Conservation (phyloP, 2,888 invertebrate genomes). For the Odontomyia ornata region DNA sequence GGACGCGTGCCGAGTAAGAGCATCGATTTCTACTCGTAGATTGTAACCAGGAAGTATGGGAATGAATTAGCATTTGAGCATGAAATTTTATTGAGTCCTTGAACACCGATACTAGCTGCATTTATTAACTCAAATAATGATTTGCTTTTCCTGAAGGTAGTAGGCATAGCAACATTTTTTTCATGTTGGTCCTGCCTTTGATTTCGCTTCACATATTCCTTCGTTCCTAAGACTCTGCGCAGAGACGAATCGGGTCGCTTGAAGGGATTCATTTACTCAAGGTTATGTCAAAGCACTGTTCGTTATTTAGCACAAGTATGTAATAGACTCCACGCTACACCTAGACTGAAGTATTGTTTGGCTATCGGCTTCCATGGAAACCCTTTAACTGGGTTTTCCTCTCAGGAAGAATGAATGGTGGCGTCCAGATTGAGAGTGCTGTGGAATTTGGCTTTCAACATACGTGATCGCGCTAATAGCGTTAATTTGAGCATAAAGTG, state of each 20-base stretch:
- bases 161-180: no score
- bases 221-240: no score
- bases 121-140: no score
- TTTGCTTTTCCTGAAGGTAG: no score
- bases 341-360: constrained; percentile 1
- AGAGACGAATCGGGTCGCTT: neutral
- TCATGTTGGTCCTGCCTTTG: no score
- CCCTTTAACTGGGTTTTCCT: constrained; percentile 16
- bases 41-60: no score
- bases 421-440: neutral
- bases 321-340: neutral
- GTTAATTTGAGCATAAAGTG: constrained; percentile 1
- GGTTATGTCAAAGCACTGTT: neutral
- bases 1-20: no score
- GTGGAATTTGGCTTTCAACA: constrained; percentile 1
- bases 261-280: neutral
- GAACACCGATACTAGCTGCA: no score
- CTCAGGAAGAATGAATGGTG: neutral
- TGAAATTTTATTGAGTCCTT: no score
- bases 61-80: no score
- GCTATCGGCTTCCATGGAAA: constrained; percentile 15
- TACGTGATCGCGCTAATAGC: constrained; percentile 7
- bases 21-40: no score
- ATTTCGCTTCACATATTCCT: no score
- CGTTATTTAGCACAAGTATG: neutral